Conservation (phyloP, 2,888 invertebrate genomes). For the Timandra comae region DNA sequence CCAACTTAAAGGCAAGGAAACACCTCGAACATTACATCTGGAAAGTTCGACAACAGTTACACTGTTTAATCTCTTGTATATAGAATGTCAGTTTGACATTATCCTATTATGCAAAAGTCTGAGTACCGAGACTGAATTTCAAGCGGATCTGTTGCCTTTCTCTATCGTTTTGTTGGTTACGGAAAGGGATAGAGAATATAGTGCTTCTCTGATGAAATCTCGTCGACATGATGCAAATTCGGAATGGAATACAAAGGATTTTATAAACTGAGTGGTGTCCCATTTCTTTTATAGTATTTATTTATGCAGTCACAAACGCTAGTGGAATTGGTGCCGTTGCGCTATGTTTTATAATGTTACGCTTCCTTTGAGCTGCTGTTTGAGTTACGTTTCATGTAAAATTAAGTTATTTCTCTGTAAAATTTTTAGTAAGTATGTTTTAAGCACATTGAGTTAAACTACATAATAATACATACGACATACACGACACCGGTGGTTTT, state of each 20-base stretch:
- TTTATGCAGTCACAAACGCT: conserved; percentile 18
- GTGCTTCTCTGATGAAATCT: no score
- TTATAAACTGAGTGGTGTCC: conserved; percentile 23
- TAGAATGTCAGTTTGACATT: conserved; percentile 29
- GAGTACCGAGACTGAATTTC: conserved; percentile 28
- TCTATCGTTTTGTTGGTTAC: conserved; percentile 12
- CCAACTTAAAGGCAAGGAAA: no score
- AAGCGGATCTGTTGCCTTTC: conserved; percentile 10
- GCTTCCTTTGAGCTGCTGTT: no score
- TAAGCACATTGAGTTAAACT: no score
- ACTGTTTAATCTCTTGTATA: conserved; percentile 17
- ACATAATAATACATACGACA: no score
- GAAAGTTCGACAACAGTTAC: no score
- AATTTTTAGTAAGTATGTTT: no score
- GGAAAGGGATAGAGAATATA: conserved; percentile 18
- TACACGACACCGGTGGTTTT: no score
- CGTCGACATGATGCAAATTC: conserved; percentile 30
- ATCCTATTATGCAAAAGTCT: conserved; percentile 37
- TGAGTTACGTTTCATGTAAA: no score
- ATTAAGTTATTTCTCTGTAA: no score
- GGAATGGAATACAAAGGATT: conserved; percentile 27
- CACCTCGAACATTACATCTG: no score
- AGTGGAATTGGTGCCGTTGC: conserved; percentile 22
- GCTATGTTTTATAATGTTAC: conserved; percentile 15
- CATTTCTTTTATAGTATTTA: conserved; percentile 29